A percentile compares a stretch with the other conserved stretches of the same genome.
These are phyloP conservation scores for Narcine bancroftii DNA, from an alignment of 2,113 vertebrate species.

Conservation along the genomic window DNA sequence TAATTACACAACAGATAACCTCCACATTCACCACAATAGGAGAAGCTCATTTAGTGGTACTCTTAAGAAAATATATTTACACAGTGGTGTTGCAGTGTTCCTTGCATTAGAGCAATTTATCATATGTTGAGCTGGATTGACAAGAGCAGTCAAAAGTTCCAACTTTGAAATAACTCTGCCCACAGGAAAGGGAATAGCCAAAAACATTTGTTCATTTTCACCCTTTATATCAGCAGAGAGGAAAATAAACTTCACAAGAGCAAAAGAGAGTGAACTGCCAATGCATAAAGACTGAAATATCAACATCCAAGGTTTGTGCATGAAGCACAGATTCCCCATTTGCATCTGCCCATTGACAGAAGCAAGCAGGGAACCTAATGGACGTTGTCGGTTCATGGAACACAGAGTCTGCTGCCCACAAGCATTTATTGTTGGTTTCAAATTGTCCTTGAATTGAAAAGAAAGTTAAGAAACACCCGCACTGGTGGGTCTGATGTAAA, in stretches of 20 bases:
- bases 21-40: conserved; percentile 36
- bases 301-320: neutral
- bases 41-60: conserved; percentile 40
- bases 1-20: conserved; percentile 40
- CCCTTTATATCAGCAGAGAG: neutral
- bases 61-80: conserved; percentile 45
- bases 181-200: neutral
- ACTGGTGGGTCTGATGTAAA: no score
- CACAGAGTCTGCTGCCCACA: no score
- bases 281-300: neutral
- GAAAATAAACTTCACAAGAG: no score
- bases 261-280: neutral
- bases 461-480: no score
- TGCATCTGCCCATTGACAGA: neutral
- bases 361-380: neutral
- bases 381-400: neutral
- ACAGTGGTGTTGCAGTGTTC: conserved; percentile 43
- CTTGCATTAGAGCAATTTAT: conserved; percentile 46
- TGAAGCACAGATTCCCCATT: neutral
- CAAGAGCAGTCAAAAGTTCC: neutral
- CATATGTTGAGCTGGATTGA: conserved; percentile 33
- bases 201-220: neutral
- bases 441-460: no score
- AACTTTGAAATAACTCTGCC: neutral
- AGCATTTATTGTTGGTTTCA: no score